Evolutionary conservation across 2,888 invertebrate genomes (phyloP).

Genomic region (Archips xylosteana): DNA sequence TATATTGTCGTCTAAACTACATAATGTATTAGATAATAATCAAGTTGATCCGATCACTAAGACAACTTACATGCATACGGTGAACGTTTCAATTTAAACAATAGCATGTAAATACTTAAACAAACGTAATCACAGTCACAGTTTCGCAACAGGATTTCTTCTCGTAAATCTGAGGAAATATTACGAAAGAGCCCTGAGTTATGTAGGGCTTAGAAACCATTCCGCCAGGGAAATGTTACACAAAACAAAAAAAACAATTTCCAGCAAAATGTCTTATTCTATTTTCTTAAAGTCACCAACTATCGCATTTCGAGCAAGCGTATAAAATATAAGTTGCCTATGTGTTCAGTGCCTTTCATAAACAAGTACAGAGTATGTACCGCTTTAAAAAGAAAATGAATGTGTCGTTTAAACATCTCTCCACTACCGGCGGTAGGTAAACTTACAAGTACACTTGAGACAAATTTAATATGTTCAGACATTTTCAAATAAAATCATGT

Average conservation of each 20-base stretch:
- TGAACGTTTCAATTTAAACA: too few species aligned
- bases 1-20: too few species aligned
- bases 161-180: background rate
- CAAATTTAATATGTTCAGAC: slow-evolving; percentile 38
- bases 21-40: too few species aligned
- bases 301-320: too few species aligned
- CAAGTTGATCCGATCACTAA: too few species aligned
- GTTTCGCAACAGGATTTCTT: background rate
- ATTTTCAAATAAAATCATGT: slow-evolving; percentile 42
- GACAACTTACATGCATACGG: too few species aligned
- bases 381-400: background rate
- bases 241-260: background rate
- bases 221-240: background rate
- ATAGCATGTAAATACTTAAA: background rate
- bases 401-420: background rate
- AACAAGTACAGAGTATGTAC: background rate
- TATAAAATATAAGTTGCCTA: too few species aligned
- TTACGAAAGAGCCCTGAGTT: background rate
- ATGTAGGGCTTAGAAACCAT: background rate
- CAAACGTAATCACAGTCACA: background rate
- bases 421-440: background rate
- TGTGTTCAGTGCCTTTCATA: background rate
- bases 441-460: slow-evolving; percentile 12
- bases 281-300: background rate
- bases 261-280: background rate